Percentiles rank a stretch among this genome's conserved stretches.
These are phyloP conservation scores for Carpatolechia fugitivella DNA, from an alignment of 2,888 invertebrate species.

Conservation along the genomic window DNA sequence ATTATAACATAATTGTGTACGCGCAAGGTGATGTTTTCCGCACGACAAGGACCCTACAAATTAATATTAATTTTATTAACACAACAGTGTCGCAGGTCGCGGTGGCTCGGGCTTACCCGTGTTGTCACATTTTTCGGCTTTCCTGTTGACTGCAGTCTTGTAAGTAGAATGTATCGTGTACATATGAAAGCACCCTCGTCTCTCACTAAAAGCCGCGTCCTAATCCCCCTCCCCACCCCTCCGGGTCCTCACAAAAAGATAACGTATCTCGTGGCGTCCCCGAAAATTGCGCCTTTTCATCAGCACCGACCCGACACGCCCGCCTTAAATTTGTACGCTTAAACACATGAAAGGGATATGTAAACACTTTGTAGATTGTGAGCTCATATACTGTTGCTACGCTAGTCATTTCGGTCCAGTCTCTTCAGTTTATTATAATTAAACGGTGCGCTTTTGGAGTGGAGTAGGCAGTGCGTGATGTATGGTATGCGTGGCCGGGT, in stretches of 20 bases:
- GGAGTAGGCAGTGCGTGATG: neutral
- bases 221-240: constrained; percentile 11
- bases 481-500: neutral
- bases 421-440: constrained; percentile 2
- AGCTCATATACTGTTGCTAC: neutral
- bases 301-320: constrained; percentile 18
- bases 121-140: neutral
- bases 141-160: neutral
- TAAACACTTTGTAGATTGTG: constrained; percentile 8
- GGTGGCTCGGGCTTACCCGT: neutral
- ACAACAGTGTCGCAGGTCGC: neutral
- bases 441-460: neutral
- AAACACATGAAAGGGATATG: constrained; percentile 12
- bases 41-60: neutral
- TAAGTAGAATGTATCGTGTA: neutral
- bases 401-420: neutral
- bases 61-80: constrained; percentile 7
- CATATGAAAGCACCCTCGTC: constrained; percentile 11
- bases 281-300: constrained; percentile 37
- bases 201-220: constrained; percentile 15
- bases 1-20: neutral
- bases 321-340: constrained; percentile 7
- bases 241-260: constrained; percentile 29
- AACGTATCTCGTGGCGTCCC: constrained; percentile 27
- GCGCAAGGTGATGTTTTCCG: neutral